Conservation (phyloP, 2,888 invertebrate genomes). For the Aleiodes testaceus region DNA sequence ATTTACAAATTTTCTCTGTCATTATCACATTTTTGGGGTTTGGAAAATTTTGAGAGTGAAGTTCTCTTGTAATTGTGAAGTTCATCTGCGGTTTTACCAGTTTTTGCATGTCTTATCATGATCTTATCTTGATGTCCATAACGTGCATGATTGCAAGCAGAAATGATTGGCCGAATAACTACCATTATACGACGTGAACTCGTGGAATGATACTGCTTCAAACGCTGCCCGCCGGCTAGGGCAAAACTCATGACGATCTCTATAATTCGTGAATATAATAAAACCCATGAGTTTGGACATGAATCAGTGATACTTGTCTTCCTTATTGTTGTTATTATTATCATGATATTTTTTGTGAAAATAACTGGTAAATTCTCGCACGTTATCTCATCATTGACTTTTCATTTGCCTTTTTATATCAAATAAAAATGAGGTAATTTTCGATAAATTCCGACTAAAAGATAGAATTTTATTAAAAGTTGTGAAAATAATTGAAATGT, state of each 20-base stretch:
- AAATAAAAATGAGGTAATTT: no score
- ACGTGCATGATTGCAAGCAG: slow-evolving; percentile 19
- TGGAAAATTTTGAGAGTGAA: no score
- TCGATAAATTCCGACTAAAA: no score
- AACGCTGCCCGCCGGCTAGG: slow-evolving; percentile 7
- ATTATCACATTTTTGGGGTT: no score
- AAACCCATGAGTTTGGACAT: slow-evolving; percentile 17
- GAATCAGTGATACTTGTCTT: slow-evolving; percentile 12
- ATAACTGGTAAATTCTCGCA: no score
- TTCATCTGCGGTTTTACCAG: neutral
- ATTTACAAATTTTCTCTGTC: no score
- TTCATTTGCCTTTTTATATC: no score
- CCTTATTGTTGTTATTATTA: neutral
- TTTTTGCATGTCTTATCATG: neutral
- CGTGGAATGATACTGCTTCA: slow-evolving; percentile 17
- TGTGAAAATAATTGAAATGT: no score
- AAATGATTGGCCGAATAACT: slow-evolving; percentile 11
- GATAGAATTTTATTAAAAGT: no score
- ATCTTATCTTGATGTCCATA: slow-evolving; percentile 14
- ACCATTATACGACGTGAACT: slow-evolving; percentile 22
- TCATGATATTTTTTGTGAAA: neutral
- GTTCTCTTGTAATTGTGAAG: no score
- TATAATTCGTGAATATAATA: slow-evolving; percentile 15
- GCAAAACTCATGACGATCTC: slow-evolving; percentile 20
- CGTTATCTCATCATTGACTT: no score